Evolutionary conservation across 2,797 vertebrate species (phyloP).

Genomic region (Cynodonichthys magdalenae): DNA sequence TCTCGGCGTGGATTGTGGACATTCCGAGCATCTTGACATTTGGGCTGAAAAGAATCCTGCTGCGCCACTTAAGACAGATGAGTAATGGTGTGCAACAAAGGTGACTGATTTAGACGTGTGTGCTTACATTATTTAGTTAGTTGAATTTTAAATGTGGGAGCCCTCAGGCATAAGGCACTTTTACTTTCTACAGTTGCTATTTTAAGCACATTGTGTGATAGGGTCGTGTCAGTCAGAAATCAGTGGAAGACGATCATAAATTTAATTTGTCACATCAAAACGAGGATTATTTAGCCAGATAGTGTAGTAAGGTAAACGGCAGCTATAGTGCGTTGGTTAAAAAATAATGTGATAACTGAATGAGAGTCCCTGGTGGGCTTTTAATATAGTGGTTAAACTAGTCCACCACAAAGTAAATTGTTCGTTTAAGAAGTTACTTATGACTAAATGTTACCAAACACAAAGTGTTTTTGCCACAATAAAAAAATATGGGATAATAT

Average conservation of each 20-base stretch:
- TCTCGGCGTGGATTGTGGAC: conserved; percentile 53
- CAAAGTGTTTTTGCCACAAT: too few relatives aligned
- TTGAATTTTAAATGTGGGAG: conserved; percentile 37
- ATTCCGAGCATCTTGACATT: conserved; percentile 54
- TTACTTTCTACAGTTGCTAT: neutral
- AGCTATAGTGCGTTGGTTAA: too few relatives aligned
- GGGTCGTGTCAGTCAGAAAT: too few relatives aligned
- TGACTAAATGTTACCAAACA: too few relatives aligned
- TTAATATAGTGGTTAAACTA: too few relatives aligned
- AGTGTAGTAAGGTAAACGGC: too few relatives aligned
- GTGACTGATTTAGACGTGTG: conserved; percentile 48
- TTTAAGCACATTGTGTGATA: neutral
- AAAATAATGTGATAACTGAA: too few relatives aligned
- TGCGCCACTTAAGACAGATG: conserved; percentile 74
- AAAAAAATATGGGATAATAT: too few relatives aligned
- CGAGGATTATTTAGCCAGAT: too few relatives aligned
- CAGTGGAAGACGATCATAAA: neutral
- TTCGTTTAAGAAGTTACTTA: too few relatives aligned
- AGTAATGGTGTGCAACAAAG: conserved; percentile 68
- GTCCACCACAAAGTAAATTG: too few relatives aligned
- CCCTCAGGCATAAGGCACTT: conserved; percentile 20
- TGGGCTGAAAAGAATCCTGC: conserved; percentile 61
- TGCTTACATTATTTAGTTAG: conserved; percentile 55
- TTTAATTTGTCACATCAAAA: neutral
- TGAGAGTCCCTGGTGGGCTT: too few relatives aligned